Evolutionary conservation across 2,797 vertebrate genomes (phyloP).

Genomic region (Xiphophorus birchmanni): DNA sequence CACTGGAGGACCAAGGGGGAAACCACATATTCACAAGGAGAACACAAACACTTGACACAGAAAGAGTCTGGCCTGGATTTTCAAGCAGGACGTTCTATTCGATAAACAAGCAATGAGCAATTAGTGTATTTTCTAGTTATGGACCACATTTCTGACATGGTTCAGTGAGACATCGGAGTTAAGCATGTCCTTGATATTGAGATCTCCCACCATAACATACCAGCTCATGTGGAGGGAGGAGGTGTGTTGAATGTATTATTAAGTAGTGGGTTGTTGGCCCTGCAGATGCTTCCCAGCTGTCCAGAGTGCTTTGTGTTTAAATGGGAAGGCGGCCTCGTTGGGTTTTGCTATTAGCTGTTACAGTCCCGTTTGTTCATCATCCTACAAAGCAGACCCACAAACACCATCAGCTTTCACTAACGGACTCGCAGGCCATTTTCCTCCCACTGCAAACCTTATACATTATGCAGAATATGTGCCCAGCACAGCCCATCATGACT

Average conservation of each 20-base stretch:
- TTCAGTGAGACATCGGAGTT: background rate
- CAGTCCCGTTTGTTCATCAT: background rate
- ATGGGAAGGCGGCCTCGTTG: background rate
- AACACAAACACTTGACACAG: background rate
- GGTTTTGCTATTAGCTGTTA: background rate
- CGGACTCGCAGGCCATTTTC: conserved; percentile 40
- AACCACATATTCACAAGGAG: background rate
- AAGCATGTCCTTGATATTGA: background rate
- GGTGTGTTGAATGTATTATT: background rate
- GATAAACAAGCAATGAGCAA: background rate
- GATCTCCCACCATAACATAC: background rate
- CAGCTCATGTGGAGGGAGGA: background rate
- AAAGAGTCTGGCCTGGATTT: background rate
- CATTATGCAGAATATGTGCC: conserved; percentile 62
- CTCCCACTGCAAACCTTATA: conserved; percentile 48
- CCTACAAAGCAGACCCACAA: conserved; percentile 29
- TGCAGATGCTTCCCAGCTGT: background rate
- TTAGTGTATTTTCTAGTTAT: background rate
- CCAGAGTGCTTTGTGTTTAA: background rate
- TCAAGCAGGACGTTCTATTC: background rate
- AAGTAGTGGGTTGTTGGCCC: background rate
- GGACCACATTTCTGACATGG: background rate
- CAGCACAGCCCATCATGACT: conserved; percentile 48
- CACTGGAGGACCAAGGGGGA: background rate
- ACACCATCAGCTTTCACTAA: conserved; percentile 49